These are phyloP conservation scores for Chlamydotis undulata DNA, from an alignment of 2,113 vertebrate species.

Conservation along the genomic window DNA sequence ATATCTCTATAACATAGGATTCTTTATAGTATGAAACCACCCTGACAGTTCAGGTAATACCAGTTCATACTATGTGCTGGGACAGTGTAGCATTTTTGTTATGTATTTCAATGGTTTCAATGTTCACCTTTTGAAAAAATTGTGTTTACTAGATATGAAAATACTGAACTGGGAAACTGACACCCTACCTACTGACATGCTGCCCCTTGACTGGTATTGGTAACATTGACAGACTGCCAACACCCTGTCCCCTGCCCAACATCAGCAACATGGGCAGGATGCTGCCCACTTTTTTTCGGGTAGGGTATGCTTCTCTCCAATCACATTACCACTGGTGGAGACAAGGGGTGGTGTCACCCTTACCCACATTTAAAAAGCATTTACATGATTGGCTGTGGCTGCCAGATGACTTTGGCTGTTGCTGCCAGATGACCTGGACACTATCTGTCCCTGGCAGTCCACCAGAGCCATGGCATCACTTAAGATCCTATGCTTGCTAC, in stretches of 20 bases:
- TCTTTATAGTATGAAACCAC: not conserved
- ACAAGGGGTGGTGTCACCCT: fast-evolving
- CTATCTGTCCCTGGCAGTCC: not conserved
- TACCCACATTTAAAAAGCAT: not conserved
- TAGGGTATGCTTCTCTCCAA: not conserved
- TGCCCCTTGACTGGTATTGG: fast-evolving
- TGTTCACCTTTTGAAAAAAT: not conserved
- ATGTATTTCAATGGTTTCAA: not conserved
- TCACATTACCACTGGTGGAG: not conserved
- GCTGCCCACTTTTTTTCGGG: too few species aligned
- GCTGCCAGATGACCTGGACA: not conserved
- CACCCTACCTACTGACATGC: not conserved
- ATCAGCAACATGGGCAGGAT: fast-evolving
- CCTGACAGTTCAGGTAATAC: not conserved
- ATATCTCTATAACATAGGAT: not conserved
- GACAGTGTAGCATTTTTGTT: not conserved
- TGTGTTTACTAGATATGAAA: not conserved
- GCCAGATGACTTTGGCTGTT: not conserved
- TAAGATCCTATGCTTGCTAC: not conserved
- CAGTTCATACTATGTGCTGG: not conserved
- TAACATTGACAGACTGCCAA: not conserved
- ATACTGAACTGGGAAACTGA: not conserved
- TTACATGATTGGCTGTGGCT: not conserved
- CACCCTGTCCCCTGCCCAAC: fast-evolving
- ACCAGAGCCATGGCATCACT: fast-evolving